Percentiles rank a stretch among this genome's conserved stretches.
phyloP scores from a whole-genome alignment of 2,888 invertebrate species.

The Leptinotarsa tumamoca region DNA sequence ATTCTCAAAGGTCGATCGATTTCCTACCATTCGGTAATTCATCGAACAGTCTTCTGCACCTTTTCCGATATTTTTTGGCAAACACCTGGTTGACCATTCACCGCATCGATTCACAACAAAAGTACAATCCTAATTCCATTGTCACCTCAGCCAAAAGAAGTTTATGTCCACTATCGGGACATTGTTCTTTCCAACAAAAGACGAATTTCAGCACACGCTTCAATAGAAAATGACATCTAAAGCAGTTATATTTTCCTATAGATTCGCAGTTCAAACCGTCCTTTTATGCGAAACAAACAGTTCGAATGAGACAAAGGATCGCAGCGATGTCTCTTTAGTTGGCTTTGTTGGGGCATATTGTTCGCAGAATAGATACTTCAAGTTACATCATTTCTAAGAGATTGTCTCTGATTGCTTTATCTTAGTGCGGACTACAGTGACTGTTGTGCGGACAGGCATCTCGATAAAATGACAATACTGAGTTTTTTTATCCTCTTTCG shows the following conservation, averaged over 20 bases:
- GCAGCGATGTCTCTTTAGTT: constrained; percentile 67
- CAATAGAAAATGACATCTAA: constrained; percentile 41
- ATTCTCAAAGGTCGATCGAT: not conserved
- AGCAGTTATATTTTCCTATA: constrained; percentile 59
- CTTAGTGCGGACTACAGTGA: constrained; percentile 58
- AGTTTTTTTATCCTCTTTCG: constrained; percentile 36
- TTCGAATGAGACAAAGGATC: constrained; percentile 62
- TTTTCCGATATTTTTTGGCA: constrained; percentile 5
- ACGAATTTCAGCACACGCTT: constrained; percentile 45
- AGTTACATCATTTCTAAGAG: constrained; percentile 67
- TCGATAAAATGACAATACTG: constrained; percentile 37
- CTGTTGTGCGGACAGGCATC: constrained; percentile 46
- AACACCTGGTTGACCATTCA: constrained; percentile 35
- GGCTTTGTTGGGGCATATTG: constrained; percentile 63
- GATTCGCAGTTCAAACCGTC: constrained; percentile 65
- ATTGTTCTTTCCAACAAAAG: constrained; percentile 40
- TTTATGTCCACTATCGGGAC: constrained; percentile 43
- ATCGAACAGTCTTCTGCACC: not conserved
- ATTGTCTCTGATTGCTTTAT: constrained; percentile 66
- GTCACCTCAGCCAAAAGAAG: constrained; percentile 42
- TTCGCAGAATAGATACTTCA: constrained; percentile 66
- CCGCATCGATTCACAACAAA: constrained; percentile 36
- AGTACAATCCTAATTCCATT: constrained; percentile 43
- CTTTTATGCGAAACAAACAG: constrained; percentile 65
- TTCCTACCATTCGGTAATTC: not conserved